phyloP scores from a whole-genome alignment of 2,113 vertebrate genomes.

The Bufo bufo region DNA sequence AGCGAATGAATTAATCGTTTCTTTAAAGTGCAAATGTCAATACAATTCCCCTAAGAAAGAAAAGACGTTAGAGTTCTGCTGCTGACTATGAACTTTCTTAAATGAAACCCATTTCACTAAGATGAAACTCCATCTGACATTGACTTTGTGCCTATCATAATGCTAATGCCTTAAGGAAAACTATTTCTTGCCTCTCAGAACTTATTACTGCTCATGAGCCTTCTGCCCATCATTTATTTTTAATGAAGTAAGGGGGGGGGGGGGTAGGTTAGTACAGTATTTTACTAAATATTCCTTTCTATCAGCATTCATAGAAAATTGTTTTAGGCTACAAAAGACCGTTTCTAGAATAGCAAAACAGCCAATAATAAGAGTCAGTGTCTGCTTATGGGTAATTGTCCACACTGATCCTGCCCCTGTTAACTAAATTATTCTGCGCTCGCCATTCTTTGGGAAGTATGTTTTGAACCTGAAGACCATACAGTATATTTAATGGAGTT shows the following conservation, averaged over 20 bases:
- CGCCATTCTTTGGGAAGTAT: neutral
- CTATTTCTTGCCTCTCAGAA: neutral
- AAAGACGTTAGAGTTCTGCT: slow-evolving; percentile 20
- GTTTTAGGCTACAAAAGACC: too few species aligned
- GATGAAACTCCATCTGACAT: slow-evolving; percentile 25
- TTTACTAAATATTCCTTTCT: too few species aligned
- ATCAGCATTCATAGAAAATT: too few species aligned
- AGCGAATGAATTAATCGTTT: slow-evolving; percentile 16
- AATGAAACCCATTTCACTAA: slow-evolving; percentile 36
- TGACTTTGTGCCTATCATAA: slow-evolving; percentile 37
- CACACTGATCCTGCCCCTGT: too few species aligned
- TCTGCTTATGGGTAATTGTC: neutral
- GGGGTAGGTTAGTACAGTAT: too few species aligned
- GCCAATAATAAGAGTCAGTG: neutral
- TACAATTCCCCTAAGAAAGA: slow-evolving; percentile 31
- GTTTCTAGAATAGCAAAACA: too few species aligned
- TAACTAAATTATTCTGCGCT: neutral
- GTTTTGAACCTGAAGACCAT: neutral
- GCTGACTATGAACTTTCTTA: slow-evolving; percentile 49
- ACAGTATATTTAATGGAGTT: too few species aligned
- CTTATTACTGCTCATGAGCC: neutral
- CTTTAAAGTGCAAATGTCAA: slow-evolving; percentile 47
- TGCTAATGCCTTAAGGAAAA: slow-evolving; percentile 27
- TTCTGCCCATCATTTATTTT: neutral
- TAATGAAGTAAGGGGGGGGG: neutral